phyloP scores from a whole-genome alignment of 2,113 vertebrate species.

The Lophius piscatorius region DNA sequence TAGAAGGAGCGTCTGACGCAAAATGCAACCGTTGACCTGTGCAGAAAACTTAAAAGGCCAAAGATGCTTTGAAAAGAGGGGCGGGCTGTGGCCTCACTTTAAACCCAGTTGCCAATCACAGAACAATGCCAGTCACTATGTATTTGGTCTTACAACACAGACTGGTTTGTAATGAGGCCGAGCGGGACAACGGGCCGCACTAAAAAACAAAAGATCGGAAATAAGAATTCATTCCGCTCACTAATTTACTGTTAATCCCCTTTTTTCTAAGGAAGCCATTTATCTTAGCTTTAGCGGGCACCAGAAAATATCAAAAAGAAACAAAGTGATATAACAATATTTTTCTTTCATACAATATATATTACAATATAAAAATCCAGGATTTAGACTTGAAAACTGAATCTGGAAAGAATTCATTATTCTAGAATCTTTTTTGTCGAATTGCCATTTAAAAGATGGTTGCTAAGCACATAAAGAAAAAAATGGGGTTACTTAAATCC shows the following conservation, averaged over 20 bases:
- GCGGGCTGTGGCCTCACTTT: slow-evolving; percentile 19
- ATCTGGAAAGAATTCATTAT: too few relatives aligned
- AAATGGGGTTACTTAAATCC: too few relatives aligned
- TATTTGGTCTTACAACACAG: slow-evolving; percentile 66
- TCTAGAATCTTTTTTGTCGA: too few relatives aligned
- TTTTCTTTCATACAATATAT: too few relatives aligned
- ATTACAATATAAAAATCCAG: too few relatives aligned
- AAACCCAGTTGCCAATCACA: slow-evolving; percentile 70
- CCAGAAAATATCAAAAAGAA: too few relatives aligned
- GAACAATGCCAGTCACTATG: slow-evolving; percentile 78
- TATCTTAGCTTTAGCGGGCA: too few relatives aligned
- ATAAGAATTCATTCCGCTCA: slow-evolving; percentile 1
- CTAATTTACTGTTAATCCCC: slow-evolving; percentile 23
- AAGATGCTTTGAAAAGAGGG: slow-evolving; percentile 37
- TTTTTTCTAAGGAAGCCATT: slow-evolving; percentile 5
- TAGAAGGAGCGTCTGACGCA: slow-evolving; percentile 57
- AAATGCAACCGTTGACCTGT: slow-evolving; percentile 72
- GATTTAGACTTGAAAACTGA: too few relatives aligned
- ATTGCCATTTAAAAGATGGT: too few relatives aligned
- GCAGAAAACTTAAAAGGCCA: slow-evolving; percentile 56
- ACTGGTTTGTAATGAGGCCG: slow-evolving; percentile 70
- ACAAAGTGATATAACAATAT: too few relatives aligned
- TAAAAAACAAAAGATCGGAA: slow-evolving; percentile 36
- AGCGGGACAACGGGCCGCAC: slow-evolving; percentile 14
- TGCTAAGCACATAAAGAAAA: too few relatives aligned